Base-by-base conservation (phyloP, 2,113 vertebrate species). In the Macroglossus sobrinus region DNA sequence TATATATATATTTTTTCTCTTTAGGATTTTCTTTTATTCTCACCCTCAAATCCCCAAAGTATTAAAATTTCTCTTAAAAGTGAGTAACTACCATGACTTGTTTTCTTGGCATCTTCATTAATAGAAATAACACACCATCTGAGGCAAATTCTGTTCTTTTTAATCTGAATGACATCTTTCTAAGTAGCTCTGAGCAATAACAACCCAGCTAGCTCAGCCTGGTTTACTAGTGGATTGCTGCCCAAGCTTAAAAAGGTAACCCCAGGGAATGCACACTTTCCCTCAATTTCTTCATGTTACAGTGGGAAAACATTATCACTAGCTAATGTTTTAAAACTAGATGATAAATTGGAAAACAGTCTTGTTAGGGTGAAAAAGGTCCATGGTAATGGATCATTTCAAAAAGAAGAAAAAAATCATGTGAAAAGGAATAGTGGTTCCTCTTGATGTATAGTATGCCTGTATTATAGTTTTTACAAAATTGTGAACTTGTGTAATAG, bases 401-500 rank as follows among this genome's bases (percentile, higher is more conserved):
- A 43, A 91, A 93, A 91, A 55, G 82, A 91, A 95, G 79, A 84
- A 94, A 94, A 92, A 98, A 98, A 98, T 98, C 98, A 98, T 99
- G 98, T 99, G 98, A 98, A 98, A 98, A 98, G 98, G 98, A 98
- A 98, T 98, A 64, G 90, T 97, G 97, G 97, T 97, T 98, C 97
- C 97, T 98, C 97, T 97, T 97, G 96, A 98, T 98, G 98, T 99
- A 99, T 98, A 99, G 98, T 98, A 98, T 98, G 98, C 97, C 96
- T 99, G 99, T 99, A 99, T 99, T 98, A 99, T 99, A 99, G 98
- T 99, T 99, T 99, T 99, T 99, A 99, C 98, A 98, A 97, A 98
- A 99, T 99, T 98, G 99, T 99, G 99, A 99, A 98, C 98, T 98
- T 99, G 99, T 99, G 99, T 99, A 99, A 99, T 99, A 99, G 99